These are phyloP conservation scores for Okapia johnstoni DNA, from an alignment of 2,113 vertebrate species.

Conservation along the genomic window DNA sequence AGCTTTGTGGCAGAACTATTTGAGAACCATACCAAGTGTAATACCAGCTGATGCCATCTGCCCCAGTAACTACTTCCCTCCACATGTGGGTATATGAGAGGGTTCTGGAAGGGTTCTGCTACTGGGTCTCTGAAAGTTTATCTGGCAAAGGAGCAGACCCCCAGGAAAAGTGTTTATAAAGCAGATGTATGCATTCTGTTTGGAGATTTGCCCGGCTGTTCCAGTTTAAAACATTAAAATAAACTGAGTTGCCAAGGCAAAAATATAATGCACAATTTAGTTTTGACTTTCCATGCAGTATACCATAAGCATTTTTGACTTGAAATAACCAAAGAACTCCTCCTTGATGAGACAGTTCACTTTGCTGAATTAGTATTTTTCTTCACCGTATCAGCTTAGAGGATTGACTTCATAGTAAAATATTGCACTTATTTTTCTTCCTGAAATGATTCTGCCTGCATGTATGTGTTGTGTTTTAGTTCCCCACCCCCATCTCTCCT, in stretches of 20 bases:
- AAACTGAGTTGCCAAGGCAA: conserved; percentile 61
- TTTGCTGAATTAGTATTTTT: conserved; percentile 64
- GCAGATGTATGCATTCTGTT: conserved; percentile 19
- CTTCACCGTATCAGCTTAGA: conserved; percentile 47
- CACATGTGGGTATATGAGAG: background rate
- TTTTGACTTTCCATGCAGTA: conserved; percentile 59
- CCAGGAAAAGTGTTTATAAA: conserved; percentile 40
- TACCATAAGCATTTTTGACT: conserved; percentile 43
- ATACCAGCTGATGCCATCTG: background rate
- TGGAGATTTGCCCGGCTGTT: conserved; percentile 33
- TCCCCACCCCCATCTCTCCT: background rate
- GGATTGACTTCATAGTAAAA: conserved; percentile 59
- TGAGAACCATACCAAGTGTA: background rate
- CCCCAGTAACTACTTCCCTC: background rate
- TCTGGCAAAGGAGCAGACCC: conserved; percentile 37
- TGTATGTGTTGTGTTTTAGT: conserved; percentile 61
- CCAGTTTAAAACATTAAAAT: conserved; percentile 57
- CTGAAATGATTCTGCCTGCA: conserved; percentile 74
- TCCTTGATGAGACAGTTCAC: conserved; percentile 55
- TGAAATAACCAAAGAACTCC: conserved; percentile 73
- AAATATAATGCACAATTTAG: conserved; percentile 58
- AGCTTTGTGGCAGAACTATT: background rate
- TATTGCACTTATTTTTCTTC: conserved; percentile 66
- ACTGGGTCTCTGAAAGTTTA: background rate
- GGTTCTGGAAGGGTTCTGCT: background rate